Base-by-base conservation (phyloP, 2,888 invertebrate genomes). In the Pollenia labialis region DNA sequence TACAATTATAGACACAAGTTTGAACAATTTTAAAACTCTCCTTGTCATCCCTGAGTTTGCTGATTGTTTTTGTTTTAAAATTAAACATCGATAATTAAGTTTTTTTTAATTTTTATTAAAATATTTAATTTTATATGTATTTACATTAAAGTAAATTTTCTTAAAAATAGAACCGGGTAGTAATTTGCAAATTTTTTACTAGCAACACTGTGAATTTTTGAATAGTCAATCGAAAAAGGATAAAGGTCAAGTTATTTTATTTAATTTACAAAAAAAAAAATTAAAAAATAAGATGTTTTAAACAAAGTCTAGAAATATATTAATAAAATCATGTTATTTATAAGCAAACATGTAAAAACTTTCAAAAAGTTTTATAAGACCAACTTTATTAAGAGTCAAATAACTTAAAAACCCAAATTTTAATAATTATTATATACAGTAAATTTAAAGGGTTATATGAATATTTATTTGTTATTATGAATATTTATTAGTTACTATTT, bases 61-160 rank as follows among this genome's bases (percentile, higher is more conserved):
- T 32, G 32, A 6, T 32, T 32, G 32, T 1, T 6, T 32, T 32
- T 6, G 32, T 32, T 6, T 32, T 32, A 32, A 7, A 58, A 32
- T 50, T 52, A n/a, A 58, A 69, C 50, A 69, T 60, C 50, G 18
- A 50, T 16, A 9, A 18, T 87, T 87, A 77, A 72, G 3, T 71
- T 44, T 18, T 74, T 81, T 54, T 52, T 84, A 60, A 81, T 85
- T 68, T 80, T 80, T 66, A 81, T 75, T 58, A 69, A 60, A 74
- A 68, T 69, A 54, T 68, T 75, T 40, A 42, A 10, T 48, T 69
- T 76, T 85, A 54, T 81, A 85, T 32, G 32, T 74, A 75, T 68
- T 82, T 64, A 75, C 52, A 75, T 40, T 75, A 81, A 60, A 69
- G 50, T 64, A 68, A 44, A 64, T 54, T 62, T 46, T 32, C 58